Percentiles rank a stretch among this genome's conserved stretches.
These are phyloP conservation scores for Eupleurogrammus muticus DNA, from an alignment of 2,797 vertebrate genomes.

Conservation along the genomic window DNA sequence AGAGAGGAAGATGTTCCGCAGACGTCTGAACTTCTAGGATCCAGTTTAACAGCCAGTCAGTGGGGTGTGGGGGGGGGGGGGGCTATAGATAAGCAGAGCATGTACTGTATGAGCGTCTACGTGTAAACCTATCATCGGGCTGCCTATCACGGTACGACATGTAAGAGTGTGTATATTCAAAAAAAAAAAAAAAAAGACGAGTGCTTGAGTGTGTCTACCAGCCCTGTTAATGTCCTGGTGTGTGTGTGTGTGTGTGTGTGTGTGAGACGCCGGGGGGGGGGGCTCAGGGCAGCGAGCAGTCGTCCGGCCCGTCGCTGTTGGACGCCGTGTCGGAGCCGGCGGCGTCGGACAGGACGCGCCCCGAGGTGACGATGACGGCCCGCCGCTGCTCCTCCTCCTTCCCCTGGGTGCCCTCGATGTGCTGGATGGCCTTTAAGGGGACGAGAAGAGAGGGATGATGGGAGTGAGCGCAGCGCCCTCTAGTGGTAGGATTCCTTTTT, in stretches of 20 bases:
- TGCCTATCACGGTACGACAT: conserved; percentile 60
- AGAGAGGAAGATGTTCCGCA: conserved; percentile 47
- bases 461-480: conserved; percentile 50
- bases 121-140: conserved; percentile 63
- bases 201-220: conserved; percentile 70
- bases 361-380: conserved; percentile 92
- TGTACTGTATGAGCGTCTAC: conserved; percentile 43
- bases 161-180: conserved; percentile 37
- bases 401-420: conserved; percentile 97
- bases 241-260: conserved; percentile 39
- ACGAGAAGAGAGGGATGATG: background rate
- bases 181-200: conserved; percentile 34
- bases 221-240: conserved; percentile 61
- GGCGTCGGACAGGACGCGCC: conserved; percentile 86
- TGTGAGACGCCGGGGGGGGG: conserved; percentile 4
- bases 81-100: conserved; percentile 50
- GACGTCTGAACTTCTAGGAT: conserved; percentile 50
- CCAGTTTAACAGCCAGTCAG: conserved; percentile 56
- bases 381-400: conserved; percentile 91
- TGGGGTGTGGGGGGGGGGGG: too few relatives aligned
- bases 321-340: conserved; percentile 92
- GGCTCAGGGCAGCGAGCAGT: conserved; percentile 91
- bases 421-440: conserved; percentile 94
- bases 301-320: conserved; percentile 89
- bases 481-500: conserved; percentile 39